Base-by-base conservation (phyloP, 2,888 invertebrate genomes). In the Enchytraeus crypticus region DNA sequence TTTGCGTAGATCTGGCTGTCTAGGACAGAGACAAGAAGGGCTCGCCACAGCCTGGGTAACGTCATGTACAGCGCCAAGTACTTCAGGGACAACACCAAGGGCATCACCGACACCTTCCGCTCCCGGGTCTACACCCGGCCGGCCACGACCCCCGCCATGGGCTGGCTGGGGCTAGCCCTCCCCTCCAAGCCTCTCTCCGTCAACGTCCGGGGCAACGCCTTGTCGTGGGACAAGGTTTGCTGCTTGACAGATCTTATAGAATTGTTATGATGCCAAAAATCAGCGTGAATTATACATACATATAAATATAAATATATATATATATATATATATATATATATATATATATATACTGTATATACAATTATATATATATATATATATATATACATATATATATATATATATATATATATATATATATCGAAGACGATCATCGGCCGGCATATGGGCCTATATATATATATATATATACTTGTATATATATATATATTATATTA, bases 1-100 rank as follows among this genome's bases (percentile, higher is more conserved):
- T n/a, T n/a, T n/a, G n/a, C n/a, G n/a, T n/a, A n/a, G n/a, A n/a
- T n/a, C n/a, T n/a, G n/a, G n/a, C n/a, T n/a, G n/a, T n/a, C n/a
- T n/a, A 46, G 62, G 4, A 53, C 59, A 1, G 45, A 32, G 27
- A 47, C 33, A n/a, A 27, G 51, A 51, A 23, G 56, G 65, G 14
- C 27, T 38, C 3, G 45, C 46, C 46, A 26, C 57, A 5, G 63
- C 59, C 65, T 72, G 5, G 75, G 75, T 27, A 73, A 73, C 62
- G 63, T 74, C 29, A 67, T 69, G 51, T 75, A 72, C 60, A 72
- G 73, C 54, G 70, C 70, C 51, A 72, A 72, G 60, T 67, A 65
- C 49, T 70, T 74, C 62, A 53, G 61, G 2, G 61, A 65, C 18
- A 71, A 73, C 61, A 65, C 56, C 26, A 65, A 71, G 33, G 67